Evolutionary conservation across 2,888 invertebrate genomes (phyloP), one percentile per base, ranked within the genome.

Genomic region (Aphidius colemani): DNA sequence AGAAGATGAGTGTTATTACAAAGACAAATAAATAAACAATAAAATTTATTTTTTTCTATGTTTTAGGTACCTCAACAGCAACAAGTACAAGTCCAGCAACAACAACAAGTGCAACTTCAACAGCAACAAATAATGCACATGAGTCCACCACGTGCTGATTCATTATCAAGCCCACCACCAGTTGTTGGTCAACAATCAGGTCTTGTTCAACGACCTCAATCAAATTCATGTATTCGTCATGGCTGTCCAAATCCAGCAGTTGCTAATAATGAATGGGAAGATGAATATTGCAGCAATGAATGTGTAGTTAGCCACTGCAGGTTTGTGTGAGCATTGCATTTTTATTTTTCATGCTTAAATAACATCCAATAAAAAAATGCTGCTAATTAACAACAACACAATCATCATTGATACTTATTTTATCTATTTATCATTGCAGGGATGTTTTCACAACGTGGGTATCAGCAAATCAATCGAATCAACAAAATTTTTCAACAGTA

Each of bases 301-400:
- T 97, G 96, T 85, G 96, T 96, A 70, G 94, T 96, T 82, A 93
- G 91, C 83, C 96, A 97, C 84, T 96, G 96, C 90, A 92, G 95
- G 90, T 90, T 81, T 78, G 81, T 76, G 73, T 74, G 69, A 72
- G 72, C 70, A 72, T 72, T 73, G 56, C 68, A 70, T 70, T 65
- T 55, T 63, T 63, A 30, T 30, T 63, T 51, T 61, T 62, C 50
- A 61, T 50, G 59, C 13, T 13, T 55, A 41, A 39, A 10, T 53
- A 11, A 59, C 11, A 53, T 59, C 7, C 13, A 39, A 40, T 2
- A 44, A 46, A 43, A 56, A 46, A 30, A 18, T 41, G 41, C 7
- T 58, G 6, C 30, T 30, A 30, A 30, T 30, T 3, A 5, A 30
- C 5, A 5, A 30, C 5, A 43, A 18, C 13, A 56, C 44, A 18